Percentiles rank a stretch among this genome's conserved stretches.
phyloP scores from a whole-genome alignment of 2,113 vertebrate genomes.

The Silurus glanis region DNA sequence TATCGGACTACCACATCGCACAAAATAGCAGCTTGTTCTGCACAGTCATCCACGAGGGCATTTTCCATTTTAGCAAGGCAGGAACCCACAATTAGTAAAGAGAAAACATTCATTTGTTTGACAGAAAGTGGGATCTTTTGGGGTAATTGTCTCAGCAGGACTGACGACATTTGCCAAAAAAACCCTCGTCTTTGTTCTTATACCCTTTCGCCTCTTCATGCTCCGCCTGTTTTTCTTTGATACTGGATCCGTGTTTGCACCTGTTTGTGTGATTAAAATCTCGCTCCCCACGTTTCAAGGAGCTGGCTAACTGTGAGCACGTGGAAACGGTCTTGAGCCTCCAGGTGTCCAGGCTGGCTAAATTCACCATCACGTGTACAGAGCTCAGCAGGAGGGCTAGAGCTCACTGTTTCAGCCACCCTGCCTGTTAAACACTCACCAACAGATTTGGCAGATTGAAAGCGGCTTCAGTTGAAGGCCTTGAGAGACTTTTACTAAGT shows the following conservation, averaged over 20 bases:
- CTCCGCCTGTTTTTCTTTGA: conserved; percentile 6
- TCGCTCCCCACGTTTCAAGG: neutral
- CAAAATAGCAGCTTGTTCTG: conserved; percentile 12
- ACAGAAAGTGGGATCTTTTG: conserved; percentile 34
- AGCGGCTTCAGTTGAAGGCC: neutral
- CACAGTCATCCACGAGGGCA: neutral
- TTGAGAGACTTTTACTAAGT: neutral
- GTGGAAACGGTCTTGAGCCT: neutral
- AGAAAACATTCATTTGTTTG: conserved; percentile 46
- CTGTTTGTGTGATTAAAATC: conserved; percentile 43
- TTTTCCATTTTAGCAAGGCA: conserved; percentile 11
- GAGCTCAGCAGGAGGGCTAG: conserved; percentile 21
- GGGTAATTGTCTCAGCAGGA: conserved; percentile 48
- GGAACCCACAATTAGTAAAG: conserved; percentile 40
- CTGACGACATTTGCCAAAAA: neutral
- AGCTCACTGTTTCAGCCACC: conserved; percentile 14
- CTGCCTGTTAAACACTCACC: neutral
- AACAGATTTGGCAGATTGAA: neutral
- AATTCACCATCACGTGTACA: conserved; percentile 2
- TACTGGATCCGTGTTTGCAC: conserved; percentile 35
- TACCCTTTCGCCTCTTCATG: neutral
- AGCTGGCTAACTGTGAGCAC: conserved; percentile 6
- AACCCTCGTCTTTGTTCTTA: conserved; percentile 15
- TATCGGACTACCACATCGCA: conserved; percentile 26
- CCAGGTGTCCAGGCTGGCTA: conserved; percentile 1